Conservation (phyloP, 2,888 invertebrate genomes). For the Emmelina monodactyla region DNA sequence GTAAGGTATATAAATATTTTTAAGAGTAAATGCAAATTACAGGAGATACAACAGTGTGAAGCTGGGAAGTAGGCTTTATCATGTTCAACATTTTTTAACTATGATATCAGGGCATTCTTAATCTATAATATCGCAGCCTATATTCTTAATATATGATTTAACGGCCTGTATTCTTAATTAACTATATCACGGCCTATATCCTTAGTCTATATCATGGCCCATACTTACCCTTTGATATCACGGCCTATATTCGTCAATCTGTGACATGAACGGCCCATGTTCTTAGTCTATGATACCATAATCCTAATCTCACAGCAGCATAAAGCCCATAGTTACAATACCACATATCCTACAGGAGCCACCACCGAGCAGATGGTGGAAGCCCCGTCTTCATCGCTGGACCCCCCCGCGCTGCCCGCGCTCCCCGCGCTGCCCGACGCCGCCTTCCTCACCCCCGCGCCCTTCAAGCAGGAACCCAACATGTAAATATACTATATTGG, state of each 20-base stretch:
- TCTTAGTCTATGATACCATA: background rate
- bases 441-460: constrained; percentile 30
- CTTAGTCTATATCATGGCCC: background rate
- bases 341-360: constrained; percentile 31
- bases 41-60: too few relatives aligned
- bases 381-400: constrained; percentile 19
- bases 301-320: background rate
- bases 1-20: too few relatives aligned
- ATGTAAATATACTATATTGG: constrained; percentile 27
- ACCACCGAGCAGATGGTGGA: constrained; percentile 39
- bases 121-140: too few relatives aligned
- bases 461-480: constrained; percentile 57
- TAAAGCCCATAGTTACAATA: background rate
- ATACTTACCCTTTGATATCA: too few relatives aligned
- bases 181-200: background rate
- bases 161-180: too few relatives aligned
- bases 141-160: too few relatives aligned
- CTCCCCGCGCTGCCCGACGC: constrained; percentile 26
- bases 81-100: too few relatives aligned
- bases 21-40: too few relatives aligned
- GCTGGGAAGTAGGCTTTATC: too few relatives aligned
- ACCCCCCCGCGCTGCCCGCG: constrained; percentile 34
- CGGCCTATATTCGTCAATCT: too few relatives aligned
- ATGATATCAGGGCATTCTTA: too few relatives aligned
- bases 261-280: too few relatives aligned